Percentiles rank a stretch among this genome's conserved stretches.
Evolutionary conservation across 1,140 invertebrate species (phyloP).

Genomic region (Neodiprion lecontei): DNA sequence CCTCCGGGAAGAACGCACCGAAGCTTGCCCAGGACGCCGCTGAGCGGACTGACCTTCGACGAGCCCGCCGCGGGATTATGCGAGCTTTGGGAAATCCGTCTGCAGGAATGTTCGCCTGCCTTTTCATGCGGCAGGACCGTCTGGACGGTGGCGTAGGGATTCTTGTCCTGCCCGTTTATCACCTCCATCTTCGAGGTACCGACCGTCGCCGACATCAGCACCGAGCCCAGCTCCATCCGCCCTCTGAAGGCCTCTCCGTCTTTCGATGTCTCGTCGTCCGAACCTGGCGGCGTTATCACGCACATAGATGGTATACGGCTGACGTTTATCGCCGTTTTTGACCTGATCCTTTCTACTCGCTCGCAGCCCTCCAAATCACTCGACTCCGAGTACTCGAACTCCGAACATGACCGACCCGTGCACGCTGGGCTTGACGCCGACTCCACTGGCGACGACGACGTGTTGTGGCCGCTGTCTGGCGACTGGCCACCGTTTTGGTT

Average conservation of each 20-base stretch:
- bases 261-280: conserved; percentile 75
- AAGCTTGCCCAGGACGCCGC: conserved; percentile 56
- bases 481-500: conserved; percentile 71
- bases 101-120: conserved; percentile 2
- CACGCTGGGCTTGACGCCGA: conserved; percentile 72
- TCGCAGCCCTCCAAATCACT: conserved; percentile 86
- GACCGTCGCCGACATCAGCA: conserved; percentile 54
- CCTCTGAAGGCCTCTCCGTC: conserved; percentile 19
- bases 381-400: conserved; percentile 79
- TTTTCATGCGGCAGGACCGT: conserved; percentile 37
- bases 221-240: conserved; percentile 34
- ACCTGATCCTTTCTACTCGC: conserved; percentile 81
- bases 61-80: conserved; percentile 13
- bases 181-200: conserved; percentile 62
- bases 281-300: conserved; percentile 86
- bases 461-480: conserved; percentile 82
- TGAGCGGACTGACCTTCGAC: conserved; percentile 47
- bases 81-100: background rate
- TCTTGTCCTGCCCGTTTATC: conserved; percentile 62
- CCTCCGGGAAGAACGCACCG: conserved; percentile 55
- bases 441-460: conserved; percentile 80
- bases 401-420: conserved; percentile 73
- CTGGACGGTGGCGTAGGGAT: conserved; percentile 64
- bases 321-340: conserved; percentile 86
- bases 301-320: conserved; percentile 92